phyloP scores from a whole-genome alignment of 2,113 vertebrate species.

The Phyllostomus hastatus region DNA sequence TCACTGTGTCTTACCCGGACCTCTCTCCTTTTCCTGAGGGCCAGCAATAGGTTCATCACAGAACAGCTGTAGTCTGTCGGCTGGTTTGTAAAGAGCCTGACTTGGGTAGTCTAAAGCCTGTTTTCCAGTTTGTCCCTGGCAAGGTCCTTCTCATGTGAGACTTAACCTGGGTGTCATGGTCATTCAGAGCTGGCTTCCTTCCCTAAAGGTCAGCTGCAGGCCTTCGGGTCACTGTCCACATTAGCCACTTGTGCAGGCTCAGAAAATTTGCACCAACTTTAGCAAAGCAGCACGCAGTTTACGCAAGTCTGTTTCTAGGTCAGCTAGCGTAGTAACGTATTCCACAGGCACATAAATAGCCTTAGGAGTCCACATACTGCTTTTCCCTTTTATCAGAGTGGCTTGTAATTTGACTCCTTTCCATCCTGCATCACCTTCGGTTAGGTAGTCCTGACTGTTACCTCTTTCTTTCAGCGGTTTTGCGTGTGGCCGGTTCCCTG shows the following conservation, averaged over 20 bases:
- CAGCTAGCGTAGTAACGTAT: background rate
- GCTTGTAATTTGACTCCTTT: background rate
- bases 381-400: background rate
- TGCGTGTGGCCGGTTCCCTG: slow-evolving; percentile 92
- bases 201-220: background rate
- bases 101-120: background rate
- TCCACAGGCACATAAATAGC: background rate
- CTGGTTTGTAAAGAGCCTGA: background rate
- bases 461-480: slow-evolving; percentile 84
- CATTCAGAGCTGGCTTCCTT: background rate
- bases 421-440: background rate
- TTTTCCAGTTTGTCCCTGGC: background rate
- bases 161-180: background rate
- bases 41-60: background rate
- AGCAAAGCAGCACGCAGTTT: background rate
- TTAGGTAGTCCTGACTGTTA: background rate
- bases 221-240: background rate
- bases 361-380: background rate
- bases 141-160: background rate
- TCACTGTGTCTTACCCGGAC: background rate
- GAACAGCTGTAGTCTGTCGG: accelerated
- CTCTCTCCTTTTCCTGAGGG: background rate
- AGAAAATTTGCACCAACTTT: background rate
- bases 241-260: background rate
- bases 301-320: background rate